These are phyloP conservation scores for Smutsia gigantea DNA, from an alignment of 2,797 vertebrate genomes.

Conservation along the genomic window DNA sequence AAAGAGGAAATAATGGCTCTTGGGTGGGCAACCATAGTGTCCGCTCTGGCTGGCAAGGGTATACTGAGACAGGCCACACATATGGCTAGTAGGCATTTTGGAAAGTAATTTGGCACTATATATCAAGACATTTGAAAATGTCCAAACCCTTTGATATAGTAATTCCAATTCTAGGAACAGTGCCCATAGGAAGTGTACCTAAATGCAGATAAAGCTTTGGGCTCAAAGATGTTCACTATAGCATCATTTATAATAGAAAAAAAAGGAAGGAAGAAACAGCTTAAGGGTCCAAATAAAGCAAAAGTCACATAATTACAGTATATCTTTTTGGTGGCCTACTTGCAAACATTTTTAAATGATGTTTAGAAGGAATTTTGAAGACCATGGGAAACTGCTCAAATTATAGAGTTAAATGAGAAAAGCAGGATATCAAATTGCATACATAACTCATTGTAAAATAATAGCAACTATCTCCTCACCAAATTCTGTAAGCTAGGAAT, in stretches of 20 bases:
- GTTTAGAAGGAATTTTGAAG: conserved; percentile 30
- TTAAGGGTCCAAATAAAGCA: neutral
- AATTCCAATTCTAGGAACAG: conserved; percentile 25
- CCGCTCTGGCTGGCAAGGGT: neutral
- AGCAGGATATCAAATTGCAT: neutral
- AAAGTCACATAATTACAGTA: neutral
- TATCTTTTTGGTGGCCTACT: neutral
- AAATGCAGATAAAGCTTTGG: neutral
- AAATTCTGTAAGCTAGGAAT: neutral
- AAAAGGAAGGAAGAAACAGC: neutral
- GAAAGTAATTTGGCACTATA: neutral
- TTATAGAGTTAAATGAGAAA: conserved; percentile 6
- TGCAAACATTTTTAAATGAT: neutral
- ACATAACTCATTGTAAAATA: neutral
- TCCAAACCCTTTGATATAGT: neutral
- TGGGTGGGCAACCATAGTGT: neutral
- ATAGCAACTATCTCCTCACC: neutral
- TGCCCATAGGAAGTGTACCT: neutral
- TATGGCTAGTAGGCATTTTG: neutral
- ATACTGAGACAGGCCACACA: neutral
- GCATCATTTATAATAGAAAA: neutral
- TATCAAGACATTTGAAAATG: neutral
- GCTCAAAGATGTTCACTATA: neutral
- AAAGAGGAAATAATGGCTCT: neutral
- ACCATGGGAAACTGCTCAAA: neutral